phyloP scores from a whole-genome alignment of 2,888 invertebrate species.

The Watsonalla binaria region DNA sequence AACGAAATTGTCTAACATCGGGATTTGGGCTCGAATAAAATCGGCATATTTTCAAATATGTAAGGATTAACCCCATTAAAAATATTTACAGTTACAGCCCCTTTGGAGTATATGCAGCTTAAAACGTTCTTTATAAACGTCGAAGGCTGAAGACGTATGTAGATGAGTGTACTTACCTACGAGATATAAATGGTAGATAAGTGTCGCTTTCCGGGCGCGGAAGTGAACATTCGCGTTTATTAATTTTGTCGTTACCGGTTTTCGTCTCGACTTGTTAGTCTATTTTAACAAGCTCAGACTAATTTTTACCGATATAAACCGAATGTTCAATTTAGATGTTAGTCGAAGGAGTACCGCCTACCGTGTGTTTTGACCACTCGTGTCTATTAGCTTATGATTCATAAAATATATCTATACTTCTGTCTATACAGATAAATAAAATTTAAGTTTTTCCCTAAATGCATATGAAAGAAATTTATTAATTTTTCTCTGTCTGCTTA shows the following conservation, averaged over 20 bases:
- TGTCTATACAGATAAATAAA: too few relatives aligned
- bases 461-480: too few relatives aligned
- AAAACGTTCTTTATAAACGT: neutral
- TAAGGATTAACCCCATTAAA: neutral
- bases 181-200: constrained; percentile 42
- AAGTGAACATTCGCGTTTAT: constrained; percentile 51
- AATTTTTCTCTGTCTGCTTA: too few relatives aligned
- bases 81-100: neutral
- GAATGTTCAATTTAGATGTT: constrained; percentile 17
- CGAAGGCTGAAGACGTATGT: constrained; percentile 14
- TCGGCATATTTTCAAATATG: neutral
- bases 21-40: neutral
- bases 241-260: constrained; percentile 60
- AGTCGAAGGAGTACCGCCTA: constrained; percentile 10
- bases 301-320: constrained; percentile 34
- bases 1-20: neutral
- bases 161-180: constrained; percentile 28
- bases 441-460: too few relatives aligned
- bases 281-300: constrained; percentile 28
- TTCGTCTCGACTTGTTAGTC: constrained; percentile 16
- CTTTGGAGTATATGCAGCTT: neutral
- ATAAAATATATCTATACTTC: too few relatives aligned
- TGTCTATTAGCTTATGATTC: neutral
- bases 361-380: constrained; percentile 8
- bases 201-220: constrained; percentile 66